Conservation (phyloP, 2,797 vertebrate genomes). For the Rhynchonycteris naso region DNA sequence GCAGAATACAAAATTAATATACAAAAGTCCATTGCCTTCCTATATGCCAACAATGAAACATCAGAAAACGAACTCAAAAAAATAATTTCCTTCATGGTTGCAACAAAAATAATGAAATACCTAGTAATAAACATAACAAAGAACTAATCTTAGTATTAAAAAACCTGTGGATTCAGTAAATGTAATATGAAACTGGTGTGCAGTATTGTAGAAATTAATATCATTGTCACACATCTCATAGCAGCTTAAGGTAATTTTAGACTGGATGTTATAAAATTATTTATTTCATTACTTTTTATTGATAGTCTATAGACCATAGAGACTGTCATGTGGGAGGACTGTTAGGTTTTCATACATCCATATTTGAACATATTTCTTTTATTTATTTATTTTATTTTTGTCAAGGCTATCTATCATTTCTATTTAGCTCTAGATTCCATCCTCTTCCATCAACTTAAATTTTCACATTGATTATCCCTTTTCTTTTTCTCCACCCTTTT, state of each 20-base stretch:
- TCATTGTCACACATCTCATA: not conserved
- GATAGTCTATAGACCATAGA: not conserved
- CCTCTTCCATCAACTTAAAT: not conserved
- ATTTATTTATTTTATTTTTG: too few species aligned
- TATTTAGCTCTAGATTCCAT: not conserved
- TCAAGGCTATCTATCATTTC: not conserved
- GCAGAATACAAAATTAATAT: too few species aligned
- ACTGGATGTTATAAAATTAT: not conserved
- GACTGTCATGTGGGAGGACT: not conserved
- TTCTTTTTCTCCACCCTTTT: not conserved
- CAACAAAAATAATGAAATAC: too few species aligned
- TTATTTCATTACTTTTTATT: constrained; percentile 22
- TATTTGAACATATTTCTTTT: too few species aligned
- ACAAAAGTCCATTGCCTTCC: too few species aligned
- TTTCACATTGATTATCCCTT: not conserved
- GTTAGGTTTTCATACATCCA: not conserved
- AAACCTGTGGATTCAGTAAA: not conserved
- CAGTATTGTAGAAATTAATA: not conserved
- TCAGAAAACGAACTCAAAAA: too few species aligned
- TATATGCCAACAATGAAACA: too few species aligned
- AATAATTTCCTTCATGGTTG: too few species aligned
- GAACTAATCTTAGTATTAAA: not conserved
- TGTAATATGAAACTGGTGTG: not conserved
- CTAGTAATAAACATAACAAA: too few species aligned
- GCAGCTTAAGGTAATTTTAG: not conserved